Conservation (phyloP, 2,888 invertebrate genomes). For the Apoda limacodes region DNA sequence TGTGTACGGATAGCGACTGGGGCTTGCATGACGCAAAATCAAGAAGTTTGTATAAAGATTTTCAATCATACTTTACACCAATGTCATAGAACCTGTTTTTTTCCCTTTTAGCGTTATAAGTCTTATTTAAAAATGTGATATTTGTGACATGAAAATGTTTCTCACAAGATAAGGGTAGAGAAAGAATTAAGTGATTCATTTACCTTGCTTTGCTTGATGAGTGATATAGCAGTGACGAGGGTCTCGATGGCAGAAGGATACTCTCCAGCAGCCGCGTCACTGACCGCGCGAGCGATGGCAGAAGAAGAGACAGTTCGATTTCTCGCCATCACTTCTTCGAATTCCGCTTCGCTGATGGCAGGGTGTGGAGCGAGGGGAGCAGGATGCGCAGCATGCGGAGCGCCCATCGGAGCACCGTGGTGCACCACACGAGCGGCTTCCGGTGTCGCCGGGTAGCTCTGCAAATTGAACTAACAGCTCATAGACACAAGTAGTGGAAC, state of each 20-base stretch:
- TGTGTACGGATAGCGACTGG: no score
- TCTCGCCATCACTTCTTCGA: constrained; percentile 97
- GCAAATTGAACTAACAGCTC: no score
- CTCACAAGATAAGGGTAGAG: no score
- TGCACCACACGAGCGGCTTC: constrained; percentile 27
- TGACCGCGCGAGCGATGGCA: constrained; percentile 96
- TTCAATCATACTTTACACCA: no score
- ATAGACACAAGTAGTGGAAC: no score
- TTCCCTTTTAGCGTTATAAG: no score
- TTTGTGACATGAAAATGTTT: no score
- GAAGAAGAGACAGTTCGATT: constrained; percentile 98
- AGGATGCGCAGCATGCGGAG: constrained; percentile 19
- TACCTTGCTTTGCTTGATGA: constrained; percentile 97
- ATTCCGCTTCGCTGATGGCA: constrained; percentile 89
- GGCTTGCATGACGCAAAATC: no score
- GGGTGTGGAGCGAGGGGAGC: constrained; percentile 32
- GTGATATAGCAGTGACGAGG: constrained; percentile 96
- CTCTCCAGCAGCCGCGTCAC: constrained; percentile 97
- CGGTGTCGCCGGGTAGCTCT: constrained; percentile 34
- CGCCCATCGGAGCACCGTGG: constrained; percentile 23
- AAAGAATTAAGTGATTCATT: no score
- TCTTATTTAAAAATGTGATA: no score
- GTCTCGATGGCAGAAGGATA: constrained; percentile 99
- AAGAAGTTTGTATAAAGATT: no score
- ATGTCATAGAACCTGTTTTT: no score